Evolutionary conservation across 2,797 vertebrate genomes (phyloP), one percentile per base, ranked within the genome.

Genomic region (Notoglanidium macrostoma): DNA sequence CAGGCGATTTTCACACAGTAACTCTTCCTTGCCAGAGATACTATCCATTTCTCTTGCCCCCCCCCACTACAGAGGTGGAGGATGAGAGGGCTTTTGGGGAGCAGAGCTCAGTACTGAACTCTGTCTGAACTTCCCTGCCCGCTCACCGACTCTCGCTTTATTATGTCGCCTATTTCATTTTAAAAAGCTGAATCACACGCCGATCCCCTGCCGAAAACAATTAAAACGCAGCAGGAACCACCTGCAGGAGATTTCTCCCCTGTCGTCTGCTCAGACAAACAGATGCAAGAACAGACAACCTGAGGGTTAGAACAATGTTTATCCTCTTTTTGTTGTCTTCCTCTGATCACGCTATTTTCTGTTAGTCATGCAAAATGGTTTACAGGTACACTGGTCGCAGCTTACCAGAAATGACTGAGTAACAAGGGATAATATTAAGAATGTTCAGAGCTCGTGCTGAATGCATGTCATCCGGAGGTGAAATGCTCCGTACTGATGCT

Each of bases 1-100:
- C 81, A 87, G 91, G 80, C 87, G 84, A 90, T 91, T 94, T 96
- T 96, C 95, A 95, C 96, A 96, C 96, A 96, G 92, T 92, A 86
- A 93, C 92, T 93, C 91, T 92, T 92, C 82, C 78, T 85, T 88
- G 81, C 79, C 88, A 89, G 90, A 57, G 89, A 88, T 81, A 83
- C 92, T 92, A 83, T 92, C 90, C 94, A 92, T 90, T 77, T 89
- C 89, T 86, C 87, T 90, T 61, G 32, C 85, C 78, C 79, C 78
- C 79, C 74, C 83, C 83, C 80, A 77, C 76, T 81, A 61, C 49
- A 87, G 88, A 90, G 74, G 70, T 54, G 17, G 87, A 86, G 77
- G 86, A 91, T 88, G 87, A 90, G 72, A 85, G 87, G 87, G 87
- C 87, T 91, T 87, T 87, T 85, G 65, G 92, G 88, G 80, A 88